Conservation (phyloP, 2,888 invertebrate genomes). For the Galeruca laticollis region DNA sequence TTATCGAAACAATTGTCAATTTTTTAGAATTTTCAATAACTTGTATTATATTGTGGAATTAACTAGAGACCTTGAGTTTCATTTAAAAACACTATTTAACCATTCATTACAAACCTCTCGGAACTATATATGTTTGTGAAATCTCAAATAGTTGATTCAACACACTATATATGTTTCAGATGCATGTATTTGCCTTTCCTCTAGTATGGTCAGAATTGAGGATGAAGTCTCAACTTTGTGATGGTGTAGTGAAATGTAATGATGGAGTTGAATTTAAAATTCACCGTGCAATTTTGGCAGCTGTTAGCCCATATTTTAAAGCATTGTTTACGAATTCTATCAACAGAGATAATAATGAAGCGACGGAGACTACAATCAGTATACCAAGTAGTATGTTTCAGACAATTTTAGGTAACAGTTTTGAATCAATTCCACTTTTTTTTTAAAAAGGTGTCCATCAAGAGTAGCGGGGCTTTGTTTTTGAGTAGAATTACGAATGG, state of each 20-base stretch:
- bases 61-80: no score
- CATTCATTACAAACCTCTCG: no score
- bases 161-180: slow-evolving; percentile 19
- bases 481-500: no score
- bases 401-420: slow-evolving; percentile 68
- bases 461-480: no score
- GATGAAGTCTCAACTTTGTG: slow-evolving; percentile 76
- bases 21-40: no score
- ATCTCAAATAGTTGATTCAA: background rate
- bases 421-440: background rate
- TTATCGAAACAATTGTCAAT: no score
- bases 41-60: no score
- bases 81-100: no score
- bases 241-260: slow-evolving; percentile 76
- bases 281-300: slow-evolving; percentile 79
- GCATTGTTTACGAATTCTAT: slow-evolving; percentile 78
- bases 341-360: slow-evolving; percentile 73
- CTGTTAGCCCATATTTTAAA: slow-evolving; percentile 80
- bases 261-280: slow-evolving; percentile 74
- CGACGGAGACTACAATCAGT: slow-evolving; percentile 72
- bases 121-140: no score
- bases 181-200: slow-evolving; percentile 74
- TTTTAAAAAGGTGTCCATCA: no score
- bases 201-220: slow-evolving; percentile 77
- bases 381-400: slow-evolving; percentile 73